Conservation (phyloP, 2,888 invertebrate species). For the Pristionchus maxplancki region DNA sequence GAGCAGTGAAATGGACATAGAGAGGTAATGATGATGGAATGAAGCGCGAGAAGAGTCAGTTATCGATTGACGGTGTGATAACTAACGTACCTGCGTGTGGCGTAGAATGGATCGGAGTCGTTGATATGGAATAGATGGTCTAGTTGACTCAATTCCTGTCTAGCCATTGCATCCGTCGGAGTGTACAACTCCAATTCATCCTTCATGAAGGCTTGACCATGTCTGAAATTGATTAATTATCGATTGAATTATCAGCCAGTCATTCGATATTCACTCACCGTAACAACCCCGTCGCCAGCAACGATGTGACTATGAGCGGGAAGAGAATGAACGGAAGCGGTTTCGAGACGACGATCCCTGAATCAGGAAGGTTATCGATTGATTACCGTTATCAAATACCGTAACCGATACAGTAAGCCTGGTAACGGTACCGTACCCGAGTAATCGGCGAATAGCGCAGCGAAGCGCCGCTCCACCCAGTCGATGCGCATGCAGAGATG, state of each 20-base stretch:
- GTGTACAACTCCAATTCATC: slow-evolving; percentile 77
- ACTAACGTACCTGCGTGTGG: slow-evolving; percentile 71
- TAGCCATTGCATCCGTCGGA: slow-evolving; percentile 75
- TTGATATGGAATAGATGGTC: slow-evolving; percentile 75
- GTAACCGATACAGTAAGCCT: background rate
- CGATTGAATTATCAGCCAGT: background rate
- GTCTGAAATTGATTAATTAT: background rate
- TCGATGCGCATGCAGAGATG: slow-evolving; percentile 70
- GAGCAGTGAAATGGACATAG: background rate
- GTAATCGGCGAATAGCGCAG: slow-evolving; percentile 70
- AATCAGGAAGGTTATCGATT: background rate
- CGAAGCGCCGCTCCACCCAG: slow-evolving; percentile 72
- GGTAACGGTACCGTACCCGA: slow-evolving; percentile 49
- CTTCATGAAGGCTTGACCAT: slow-evolving; percentile 72
- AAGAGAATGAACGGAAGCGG: slow-evolving; percentile 74
- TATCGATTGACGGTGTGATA: background rate
- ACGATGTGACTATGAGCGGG: slow-evolving; percentile 69
- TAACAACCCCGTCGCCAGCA: slow-evolving; percentile 69
- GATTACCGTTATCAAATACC: too few relatives aligned
- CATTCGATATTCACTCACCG: background rate
- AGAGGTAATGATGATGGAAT: background rate
- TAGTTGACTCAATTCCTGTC: slow-evolving; percentile 69
- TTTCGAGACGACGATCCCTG: slow-evolving; percentile 65
- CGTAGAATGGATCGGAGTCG: slow-evolving; percentile 77
- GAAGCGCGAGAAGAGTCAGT: background rate